Conservation (phyloP, 2,888 invertebrate species). For the Caenorhabditis sp. region DNA sequence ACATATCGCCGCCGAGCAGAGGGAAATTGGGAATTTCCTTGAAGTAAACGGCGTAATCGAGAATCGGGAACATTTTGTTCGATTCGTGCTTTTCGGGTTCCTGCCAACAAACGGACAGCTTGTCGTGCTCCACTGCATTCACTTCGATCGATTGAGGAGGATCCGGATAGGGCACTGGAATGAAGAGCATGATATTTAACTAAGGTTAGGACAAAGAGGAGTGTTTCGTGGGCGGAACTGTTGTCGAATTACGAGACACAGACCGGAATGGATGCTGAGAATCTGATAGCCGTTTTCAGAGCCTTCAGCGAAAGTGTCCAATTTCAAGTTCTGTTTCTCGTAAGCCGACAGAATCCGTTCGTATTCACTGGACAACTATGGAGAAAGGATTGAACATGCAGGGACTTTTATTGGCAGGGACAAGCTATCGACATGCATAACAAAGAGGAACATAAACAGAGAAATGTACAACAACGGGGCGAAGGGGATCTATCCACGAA, state of each 20-base stretch:
- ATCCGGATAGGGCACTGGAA: constrained; percentile 74
- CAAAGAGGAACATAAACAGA: constrained; percentile 24
- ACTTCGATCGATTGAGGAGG: constrained; percentile 68
- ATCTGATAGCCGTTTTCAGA: too few relatives aligned
- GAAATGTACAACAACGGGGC: constrained; percentile 17
- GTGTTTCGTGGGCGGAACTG: too few relatives aligned
- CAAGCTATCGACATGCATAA: constrained; percentile 43
- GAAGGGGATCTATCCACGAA: constrained; percentile 28
- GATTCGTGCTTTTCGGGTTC: constrained; percentile 52
- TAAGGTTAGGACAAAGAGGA: too few relatives aligned
- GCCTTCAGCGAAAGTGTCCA: too few relatives aligned
- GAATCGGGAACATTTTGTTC: constrained; percentile 65
- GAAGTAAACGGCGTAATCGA: constrained; percentile 71
- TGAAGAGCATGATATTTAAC: neutral
- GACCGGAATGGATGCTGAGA: too few relatives aligned
- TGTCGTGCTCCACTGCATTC: constrained; percentile 65
- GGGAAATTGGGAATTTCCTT: constrained; percentile 73
- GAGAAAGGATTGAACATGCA: constrained; percentile 15
- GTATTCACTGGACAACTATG: neutral
- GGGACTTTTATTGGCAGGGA: constrained; percentile 41
- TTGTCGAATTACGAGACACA: too few relatives aligned
- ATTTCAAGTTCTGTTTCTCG: too few relatives aligned
- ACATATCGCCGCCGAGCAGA: constrained; percentile 66
- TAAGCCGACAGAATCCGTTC: neutral
- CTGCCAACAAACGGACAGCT: constrained; percentile 69